phyloP scores from a whole-genome alignment of 2,888 invertebrate species.

The Polyploca ridens region DNA sequence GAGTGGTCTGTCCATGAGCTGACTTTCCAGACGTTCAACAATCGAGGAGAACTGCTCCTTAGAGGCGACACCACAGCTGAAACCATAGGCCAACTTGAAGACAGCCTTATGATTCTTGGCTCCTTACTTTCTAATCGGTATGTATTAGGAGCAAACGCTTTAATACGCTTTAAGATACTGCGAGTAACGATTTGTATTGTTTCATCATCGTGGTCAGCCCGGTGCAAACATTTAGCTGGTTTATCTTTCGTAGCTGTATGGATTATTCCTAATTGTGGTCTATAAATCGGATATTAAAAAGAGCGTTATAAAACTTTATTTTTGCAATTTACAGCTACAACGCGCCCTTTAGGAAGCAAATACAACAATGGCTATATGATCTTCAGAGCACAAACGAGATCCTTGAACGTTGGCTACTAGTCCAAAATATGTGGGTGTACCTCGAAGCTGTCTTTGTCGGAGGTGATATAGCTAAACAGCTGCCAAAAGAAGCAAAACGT shows the following conservation, averaged over 20 bases:
- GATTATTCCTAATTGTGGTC: too few relatives aligned
- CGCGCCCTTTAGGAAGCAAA: constrained; percentile 97
- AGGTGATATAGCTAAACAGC: constrained; percentile 98
- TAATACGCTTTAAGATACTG: too few relatives aligned
- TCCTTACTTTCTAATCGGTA: constrained; percentile 96
- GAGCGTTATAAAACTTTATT: background rate
- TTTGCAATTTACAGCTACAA: constrained; percentile 88
- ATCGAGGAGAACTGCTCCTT: constrained; percentile 95
- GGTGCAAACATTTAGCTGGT: too few relatives aligned
- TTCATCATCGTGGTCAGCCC: too few relatives aligned
- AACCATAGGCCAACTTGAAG: constrained; percentile 97
- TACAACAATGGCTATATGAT: constrained; percentile 97
- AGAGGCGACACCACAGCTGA: constrained; percentile 98
- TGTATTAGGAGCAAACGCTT: constrained; percentile 9
- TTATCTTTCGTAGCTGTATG: too few relatives aligned
- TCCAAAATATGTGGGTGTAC: constrained; percentile 99
- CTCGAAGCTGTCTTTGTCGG: constrained; percentile 99
- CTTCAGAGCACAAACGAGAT: constrained; percentile 98
- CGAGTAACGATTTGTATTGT: too few relatives aligned
- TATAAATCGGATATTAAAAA: background rate
- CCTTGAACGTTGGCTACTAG: constrained; percentile 96
- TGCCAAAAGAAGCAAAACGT: constrained; percentile 96
- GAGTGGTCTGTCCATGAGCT: constrained; percentile 98
- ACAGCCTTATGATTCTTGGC: constrained; percentile 98
- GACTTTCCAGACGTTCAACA: constrained; percentile 97